Evolutionary conservation across 2,888 invertebrate species (phyloP), one percentile per base, ranked within the genome.

Genomic region (Disparrhopalites patrizii): DNA sequence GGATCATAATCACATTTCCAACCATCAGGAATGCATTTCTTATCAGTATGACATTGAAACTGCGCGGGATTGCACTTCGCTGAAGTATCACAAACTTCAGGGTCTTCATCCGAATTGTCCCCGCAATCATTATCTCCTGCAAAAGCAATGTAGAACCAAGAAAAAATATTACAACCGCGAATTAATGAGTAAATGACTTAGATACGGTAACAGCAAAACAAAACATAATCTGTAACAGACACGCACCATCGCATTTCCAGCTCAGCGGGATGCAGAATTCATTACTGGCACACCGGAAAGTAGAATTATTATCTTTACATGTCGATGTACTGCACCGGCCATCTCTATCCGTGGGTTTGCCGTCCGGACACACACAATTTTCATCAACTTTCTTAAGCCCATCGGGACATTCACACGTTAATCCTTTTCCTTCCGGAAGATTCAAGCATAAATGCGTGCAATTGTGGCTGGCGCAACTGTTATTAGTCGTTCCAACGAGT

Each of bases 371-470:
- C 77, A 89, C 78, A 77, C 94, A 94, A 74, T 83, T 84, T 18
- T 81, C 78, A 80, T 70, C 80, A 81, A 36, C 38, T 28, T 73
- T 76, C 13, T 79, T 78, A 80, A 88, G 85, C 0, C 89, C 90
- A 76, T 92, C 90, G 0, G 92, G 91, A 77, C 93, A 94, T 1
- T 90, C 81, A 76, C 93, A 93, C 3, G 85, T 83, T 27, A n/a
- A 55, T 75, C 83, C 84, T 0, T 81, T 82, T 60, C 84, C 83
- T 20, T 83, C 83, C 0, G 93, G 92, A 10, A 85, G 84, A 0
- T 89, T 89, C 5, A 93, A 83, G 76, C 94, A 93, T 69, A 93
- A 81, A 72, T 89, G 86, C 0, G 86, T 83, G 73, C 93, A 93
- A 27, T n/a, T 23, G 18, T 79, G 82, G 47, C 83, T 84, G 7